Evolutionary conservation across 2,113 vertebrate species (phyloP).

Genomic region (Mormyrus iriodes): DNA sequence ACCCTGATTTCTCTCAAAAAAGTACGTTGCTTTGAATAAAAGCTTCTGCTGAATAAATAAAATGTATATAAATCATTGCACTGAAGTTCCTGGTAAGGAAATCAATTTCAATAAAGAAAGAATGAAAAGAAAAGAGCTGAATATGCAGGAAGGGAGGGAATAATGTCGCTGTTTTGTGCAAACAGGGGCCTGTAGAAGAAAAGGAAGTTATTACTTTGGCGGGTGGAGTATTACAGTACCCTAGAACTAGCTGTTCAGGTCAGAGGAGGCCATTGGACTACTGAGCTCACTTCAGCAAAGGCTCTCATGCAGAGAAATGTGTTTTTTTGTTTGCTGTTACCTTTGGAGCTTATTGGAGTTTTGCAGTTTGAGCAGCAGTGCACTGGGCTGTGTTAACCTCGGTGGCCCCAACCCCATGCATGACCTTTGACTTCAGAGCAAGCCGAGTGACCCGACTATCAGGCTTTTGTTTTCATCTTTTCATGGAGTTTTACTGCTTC

Average conservation of each 20-base stretch:
- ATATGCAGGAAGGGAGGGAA: not conserved
- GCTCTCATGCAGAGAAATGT: not conserved
- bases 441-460: not conserved
- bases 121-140: not conserved
- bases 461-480: not conserved
- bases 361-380: not conserved
- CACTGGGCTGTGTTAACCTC: not conserved
- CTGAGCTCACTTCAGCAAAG: not conserved
- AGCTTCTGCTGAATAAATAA: not conserved
- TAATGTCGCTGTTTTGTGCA: not conserved
- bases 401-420: not conserved
- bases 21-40: not conserved
- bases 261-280: not conserved
- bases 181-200: not conserved
- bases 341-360: not conserved
- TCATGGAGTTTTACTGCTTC: not conserved
- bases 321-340: not conserved
- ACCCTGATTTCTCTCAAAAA: not conserved
- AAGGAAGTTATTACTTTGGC: not conserved
- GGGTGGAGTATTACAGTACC: not conserved
- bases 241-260: not conserved
- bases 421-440: not conserved
- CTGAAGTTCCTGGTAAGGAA: not conserved
- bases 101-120: not conserved
- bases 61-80: not conserved